Evolutionary conservation across 2,888 invertebrate genomes (phyloP).

Genomic region (Zelleria hepariella): DNA sequence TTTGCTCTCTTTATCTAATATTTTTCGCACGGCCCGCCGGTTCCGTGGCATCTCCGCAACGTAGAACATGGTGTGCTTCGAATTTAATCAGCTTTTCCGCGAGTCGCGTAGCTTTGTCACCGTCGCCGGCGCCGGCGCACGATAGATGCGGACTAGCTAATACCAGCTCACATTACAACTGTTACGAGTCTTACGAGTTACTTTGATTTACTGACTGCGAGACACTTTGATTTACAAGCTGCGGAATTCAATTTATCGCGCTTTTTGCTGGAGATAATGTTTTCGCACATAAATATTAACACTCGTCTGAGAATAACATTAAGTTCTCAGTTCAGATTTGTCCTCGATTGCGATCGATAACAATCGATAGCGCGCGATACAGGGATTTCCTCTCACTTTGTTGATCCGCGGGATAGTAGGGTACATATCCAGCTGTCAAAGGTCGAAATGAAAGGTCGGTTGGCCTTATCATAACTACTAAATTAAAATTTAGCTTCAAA

Average conservation of each 20-base stretch:
- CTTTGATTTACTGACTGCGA: background rate
- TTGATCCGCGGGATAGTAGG: too few relatives aligned
- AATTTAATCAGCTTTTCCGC: background rate
- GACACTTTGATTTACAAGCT: background rate
- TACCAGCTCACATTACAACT: background rate
- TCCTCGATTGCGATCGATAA: too few relatives aligned
- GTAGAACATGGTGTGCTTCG: background rate
- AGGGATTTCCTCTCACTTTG: too few relatives aligned
- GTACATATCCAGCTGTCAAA: too few relatives aligned
- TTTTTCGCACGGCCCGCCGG: too few relatives aligned
- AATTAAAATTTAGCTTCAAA: too few relatives aligned
- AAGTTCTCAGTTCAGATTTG: too few relatives aligned
- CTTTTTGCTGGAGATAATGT: background rate
- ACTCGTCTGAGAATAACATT: too few relatives aligned
- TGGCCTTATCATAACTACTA: too few relatives aligned
- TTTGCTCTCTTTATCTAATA: too few relatives aligned
- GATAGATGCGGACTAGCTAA: background rate
- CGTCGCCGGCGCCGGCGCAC: background rate
- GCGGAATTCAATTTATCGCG: background rate
- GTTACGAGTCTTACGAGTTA: background rate
- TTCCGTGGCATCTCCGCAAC: background rate
- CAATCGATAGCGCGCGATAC: too few relatives aligned
- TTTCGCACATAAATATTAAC: background rate
- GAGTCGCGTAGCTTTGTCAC: background rate
- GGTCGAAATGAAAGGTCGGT: too few relatives aligned